Percentiles rank a stretch among this genome's conserved stretches.
These are phyloP conservation scores for Leptopilina myrica DNA, from an alignment of 2,888 invertebrate species.

Conservation along the genomic window DNA sequence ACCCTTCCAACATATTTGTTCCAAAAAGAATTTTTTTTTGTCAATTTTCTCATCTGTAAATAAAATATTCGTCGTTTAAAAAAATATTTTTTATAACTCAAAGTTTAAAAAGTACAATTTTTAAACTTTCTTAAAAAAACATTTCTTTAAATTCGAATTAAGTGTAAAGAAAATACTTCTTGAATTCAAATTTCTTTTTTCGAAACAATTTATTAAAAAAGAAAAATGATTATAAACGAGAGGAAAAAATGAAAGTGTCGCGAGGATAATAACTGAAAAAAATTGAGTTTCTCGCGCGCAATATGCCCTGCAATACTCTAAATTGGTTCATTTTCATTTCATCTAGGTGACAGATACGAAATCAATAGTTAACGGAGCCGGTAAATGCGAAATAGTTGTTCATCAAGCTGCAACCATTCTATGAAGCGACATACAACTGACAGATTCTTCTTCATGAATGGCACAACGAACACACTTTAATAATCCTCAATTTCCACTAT, in stretches of 20 bases:
- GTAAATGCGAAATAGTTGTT: slow-evolving; percentile 46
- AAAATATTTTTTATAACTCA: no score
- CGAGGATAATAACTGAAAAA: not conserved
- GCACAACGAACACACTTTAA: slow-evolving; percentile 3
- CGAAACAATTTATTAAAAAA: not conserved
- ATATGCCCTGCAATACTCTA: not conserved
- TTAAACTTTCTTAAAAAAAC: no score
- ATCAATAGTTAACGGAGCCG: slow-evolving; percentile 59
- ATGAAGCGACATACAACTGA: slow-evolving; percentile 1
- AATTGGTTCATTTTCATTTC: slow-evolving; percentile 21
- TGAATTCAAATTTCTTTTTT: no score
- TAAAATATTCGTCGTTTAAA: no score
- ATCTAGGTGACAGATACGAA: slow-evolving; percentile 49
- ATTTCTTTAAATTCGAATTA: no score
- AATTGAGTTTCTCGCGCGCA: not conserved
- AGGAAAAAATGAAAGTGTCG: not conserved
- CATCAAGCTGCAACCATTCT: slow-evolving; percentile 19
- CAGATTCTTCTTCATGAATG: slow-evolving; percentile 28
- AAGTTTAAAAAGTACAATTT: no score
- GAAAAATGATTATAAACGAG: not conserved
- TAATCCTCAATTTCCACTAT: not conserved
- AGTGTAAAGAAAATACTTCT: no score
- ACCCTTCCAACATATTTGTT: not conserved
- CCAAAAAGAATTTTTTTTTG: no score
- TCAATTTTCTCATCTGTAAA: no score